A percentile compares a stretch with the other conserved stretches of the same genome.
phyloP scores from a whole-genome alignment of 1,140 invertebrate genomes.

The Drosophila cardini region DNA sequence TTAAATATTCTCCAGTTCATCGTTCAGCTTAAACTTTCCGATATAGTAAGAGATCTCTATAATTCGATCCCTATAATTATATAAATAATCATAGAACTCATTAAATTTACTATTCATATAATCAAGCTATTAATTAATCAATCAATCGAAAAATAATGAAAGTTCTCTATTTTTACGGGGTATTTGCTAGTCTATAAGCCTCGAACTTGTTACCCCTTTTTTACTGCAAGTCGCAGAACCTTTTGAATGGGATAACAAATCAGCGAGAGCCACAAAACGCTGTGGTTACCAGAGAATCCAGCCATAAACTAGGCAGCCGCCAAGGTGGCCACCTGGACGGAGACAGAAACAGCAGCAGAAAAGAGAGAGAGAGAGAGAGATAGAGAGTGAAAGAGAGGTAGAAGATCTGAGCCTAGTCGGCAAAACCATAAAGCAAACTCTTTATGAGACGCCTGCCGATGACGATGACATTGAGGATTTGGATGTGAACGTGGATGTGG shows the following conservation, averaged over 20 bases:
- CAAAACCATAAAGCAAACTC: conserved; percentile 60
- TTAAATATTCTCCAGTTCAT: too few species aligned
- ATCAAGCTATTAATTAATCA: too few species aligned
- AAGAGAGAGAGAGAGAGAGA: not conserved
- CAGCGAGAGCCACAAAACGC: conserved; percentile 45
- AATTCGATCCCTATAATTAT: too few species aligned
- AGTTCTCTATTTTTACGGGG: too few species aligned
- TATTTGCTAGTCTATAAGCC: not conserved
- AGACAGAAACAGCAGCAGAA: too few species aligned
- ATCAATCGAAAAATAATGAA: too few species aligned
- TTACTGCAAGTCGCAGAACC: conserved; percentile 18
- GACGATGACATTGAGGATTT: conserved; percentile 28
- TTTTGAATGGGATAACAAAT: conserved; percentile 57
- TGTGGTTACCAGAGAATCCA: conserved; percentile 47
- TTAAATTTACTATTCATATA: not conserved
- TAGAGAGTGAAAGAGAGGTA: not conserved
- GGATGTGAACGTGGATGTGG: not conserved
- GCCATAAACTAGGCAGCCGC: conserved; percentile 58
- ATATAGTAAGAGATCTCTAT: too few species aligned
- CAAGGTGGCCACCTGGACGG: conserved; percentile 51
- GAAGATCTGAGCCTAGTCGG: conserved; percentile 20
- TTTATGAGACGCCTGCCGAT: conserved; percentile 64
- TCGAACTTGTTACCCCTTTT: not conserved
- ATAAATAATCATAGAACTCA: too few species aligned
- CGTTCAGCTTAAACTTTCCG: too few species aligned